Evolutionary conservation across 2,888 invertebrate species (phyloP).

Genomic region (Drosophila multiciliata): DNA sequence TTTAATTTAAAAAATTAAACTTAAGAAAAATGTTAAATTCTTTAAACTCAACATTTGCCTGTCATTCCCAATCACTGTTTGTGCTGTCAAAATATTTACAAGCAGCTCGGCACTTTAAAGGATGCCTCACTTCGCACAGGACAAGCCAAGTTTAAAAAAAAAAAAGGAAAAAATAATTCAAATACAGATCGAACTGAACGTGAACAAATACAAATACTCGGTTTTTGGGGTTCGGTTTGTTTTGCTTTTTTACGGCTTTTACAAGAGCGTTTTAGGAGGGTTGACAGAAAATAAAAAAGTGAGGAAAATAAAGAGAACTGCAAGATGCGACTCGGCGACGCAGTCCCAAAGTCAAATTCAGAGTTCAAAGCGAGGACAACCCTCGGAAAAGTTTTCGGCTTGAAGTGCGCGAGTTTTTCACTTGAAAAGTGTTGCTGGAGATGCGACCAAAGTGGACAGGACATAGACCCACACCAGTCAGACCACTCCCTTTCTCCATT

Average conservation of each 20-base stretch:
- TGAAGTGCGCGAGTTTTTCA: slow-evolving; percentile 67
- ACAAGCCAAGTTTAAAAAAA: slow-evolving; percentile 22
- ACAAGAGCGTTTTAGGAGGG: slow-evolving; percentile 51
- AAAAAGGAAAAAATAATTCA: slow-evolving; percentile 37
- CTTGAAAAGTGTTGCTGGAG: slow-evolving; percentile 70
- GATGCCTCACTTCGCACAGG: slow-evolving; percentile 45
- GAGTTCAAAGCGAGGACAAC: slow-evolving; percentile 59
- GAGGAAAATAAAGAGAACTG: slow-evolving; percentile 30
- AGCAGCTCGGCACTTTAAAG: slow-evolving; percentile 58
- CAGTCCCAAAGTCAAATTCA: slow-evolving; percentile 51
- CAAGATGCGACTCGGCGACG: slow-evolving; percentile 52
- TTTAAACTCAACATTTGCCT: slow-evolving; percentile 5
- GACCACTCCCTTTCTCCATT: slow-evolving; percentile 7
- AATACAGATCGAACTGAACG: slow-evolving; percentile 72
- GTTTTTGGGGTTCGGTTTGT: slow-evolving; percentile 19
- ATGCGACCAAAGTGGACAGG: slow-evolving; percentile 59
- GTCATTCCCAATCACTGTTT: slow-evolving; percentile 19
- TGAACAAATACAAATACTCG: slow-evolving; percentile 57
- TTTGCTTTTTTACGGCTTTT: slow-evolving; percentile 59
- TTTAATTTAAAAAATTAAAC: neutral
- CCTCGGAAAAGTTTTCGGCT: slow-evolving; percentile 56
- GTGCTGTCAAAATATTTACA: slow-evolving; percentile 60
- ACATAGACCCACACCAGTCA: neutral
- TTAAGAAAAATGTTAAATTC: neutral
- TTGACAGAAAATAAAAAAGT: slow-evolving; percentile 46